Evolutionary conservation across 2,113 vertebrate genomes (phyloP).

Genomic region (Eidolon helvum): DNA sequence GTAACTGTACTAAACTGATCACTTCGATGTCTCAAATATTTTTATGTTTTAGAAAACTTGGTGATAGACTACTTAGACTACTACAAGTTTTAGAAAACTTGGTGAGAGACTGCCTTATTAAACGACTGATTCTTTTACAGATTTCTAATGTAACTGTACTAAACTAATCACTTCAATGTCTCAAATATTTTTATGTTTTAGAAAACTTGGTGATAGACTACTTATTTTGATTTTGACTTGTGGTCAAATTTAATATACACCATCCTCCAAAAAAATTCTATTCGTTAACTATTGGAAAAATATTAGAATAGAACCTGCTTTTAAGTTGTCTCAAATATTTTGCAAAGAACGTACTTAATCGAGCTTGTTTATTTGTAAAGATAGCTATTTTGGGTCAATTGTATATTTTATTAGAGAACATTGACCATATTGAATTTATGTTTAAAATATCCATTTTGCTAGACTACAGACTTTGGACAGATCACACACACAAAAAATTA

Average conservation of each 20-base stretch:
- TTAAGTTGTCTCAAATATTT: not conserved
- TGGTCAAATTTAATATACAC: conserved; percentile 24
- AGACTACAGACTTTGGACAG: not conserved
- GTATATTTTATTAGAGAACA: not conserved
- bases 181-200: conserved; percentile 42
- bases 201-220: not conserved
- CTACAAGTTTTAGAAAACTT: no score
- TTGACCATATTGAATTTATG: not conserved
- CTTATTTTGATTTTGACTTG: not conserved
- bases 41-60: conserved; percentile 20
- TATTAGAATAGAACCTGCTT: not conserved
- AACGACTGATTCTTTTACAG: not conserved
- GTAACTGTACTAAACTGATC: not conserved
- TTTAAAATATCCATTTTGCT: conserved; percentile 19
- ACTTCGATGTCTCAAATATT: conserved; percentile 8
- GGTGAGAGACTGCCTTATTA: not conserved
- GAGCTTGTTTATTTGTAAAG: not conserved
- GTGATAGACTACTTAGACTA: not conserved
- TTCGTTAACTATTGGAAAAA: not conserved
- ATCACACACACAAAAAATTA: conserved; percentile 51
- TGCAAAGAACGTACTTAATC: not conserved
- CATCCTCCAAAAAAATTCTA: conserved; percentile 4
- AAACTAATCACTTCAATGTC: not conserved
- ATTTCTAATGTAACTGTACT: conserved; percentile 2
- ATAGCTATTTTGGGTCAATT: not conserved